Conservation (phyloP, 2,797 vertebrate species). For the Gallinago solitaria region DNA sequence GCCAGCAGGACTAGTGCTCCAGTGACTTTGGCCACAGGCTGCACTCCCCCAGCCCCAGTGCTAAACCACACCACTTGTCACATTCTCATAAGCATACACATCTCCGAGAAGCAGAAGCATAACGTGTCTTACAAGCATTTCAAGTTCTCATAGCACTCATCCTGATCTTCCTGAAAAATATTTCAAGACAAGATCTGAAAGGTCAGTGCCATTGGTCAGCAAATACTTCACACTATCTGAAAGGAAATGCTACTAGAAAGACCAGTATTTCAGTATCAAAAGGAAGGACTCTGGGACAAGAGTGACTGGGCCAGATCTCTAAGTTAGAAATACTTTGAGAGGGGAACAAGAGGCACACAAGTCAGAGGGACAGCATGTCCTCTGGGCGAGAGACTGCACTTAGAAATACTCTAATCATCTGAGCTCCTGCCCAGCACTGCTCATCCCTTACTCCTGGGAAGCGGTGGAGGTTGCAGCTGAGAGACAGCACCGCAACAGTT, state of each 20-base stretch:
- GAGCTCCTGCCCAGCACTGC: not conserved
- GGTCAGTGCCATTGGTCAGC: not conserved
- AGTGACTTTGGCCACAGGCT: not conserved
- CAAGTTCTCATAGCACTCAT: not conserved
- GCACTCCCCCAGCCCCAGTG: fast-evolving
- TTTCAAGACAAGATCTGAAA: not conserved
- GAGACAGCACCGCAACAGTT: not conserved
- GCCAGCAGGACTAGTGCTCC: fast-evolving
- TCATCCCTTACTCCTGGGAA: not conserved
- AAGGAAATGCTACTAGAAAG: not conserved
- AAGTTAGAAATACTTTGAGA: not conserved
- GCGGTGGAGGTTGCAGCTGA: not conserved
- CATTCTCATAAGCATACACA: not conserved
- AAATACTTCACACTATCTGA: not conserved
- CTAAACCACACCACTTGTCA: not conserved
- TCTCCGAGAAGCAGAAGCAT: not conserved
- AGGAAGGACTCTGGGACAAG: not conserved
- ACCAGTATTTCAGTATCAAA: not conserved
- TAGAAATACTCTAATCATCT: not conserved
- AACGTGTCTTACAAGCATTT: not conserved
- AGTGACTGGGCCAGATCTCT: not conserved
- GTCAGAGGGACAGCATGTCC: not conserved
- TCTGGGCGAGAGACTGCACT: not conserved
- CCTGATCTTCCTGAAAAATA: not conserved
- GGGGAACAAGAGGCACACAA: not conserved